phyloP scores from a whole-genome alignment of 1,140 invertebrate species.

The Hylyphantes graminicola region DNA sequence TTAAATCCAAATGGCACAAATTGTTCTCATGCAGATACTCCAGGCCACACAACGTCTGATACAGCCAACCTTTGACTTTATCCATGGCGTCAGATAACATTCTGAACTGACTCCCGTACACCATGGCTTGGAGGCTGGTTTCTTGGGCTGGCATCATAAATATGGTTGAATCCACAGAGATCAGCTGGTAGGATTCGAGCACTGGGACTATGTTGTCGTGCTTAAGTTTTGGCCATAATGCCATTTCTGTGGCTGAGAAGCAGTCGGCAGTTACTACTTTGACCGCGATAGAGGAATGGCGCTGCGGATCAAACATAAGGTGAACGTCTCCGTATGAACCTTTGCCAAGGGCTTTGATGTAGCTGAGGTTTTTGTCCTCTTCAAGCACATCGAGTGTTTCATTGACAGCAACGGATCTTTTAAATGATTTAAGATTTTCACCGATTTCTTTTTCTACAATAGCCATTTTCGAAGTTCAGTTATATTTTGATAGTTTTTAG shows the following conservation, averaged over 20 bases:
- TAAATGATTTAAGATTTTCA: too few relatives aligned
- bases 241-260: not conserved
- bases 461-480: too few relatives aligned
- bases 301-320: constrained; percentile 11
- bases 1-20: constrained; percentile 46
- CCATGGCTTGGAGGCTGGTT: constrained; percentile 10
- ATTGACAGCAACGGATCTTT: not conserved
- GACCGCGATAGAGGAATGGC: constrained; percentile 16
- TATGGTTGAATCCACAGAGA: not conserved
- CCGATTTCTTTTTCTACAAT: too few relatives aligned
- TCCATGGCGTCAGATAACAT: not conserved
- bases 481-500: too few relatives aligned
- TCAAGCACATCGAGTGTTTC: constrained; percentile 14
- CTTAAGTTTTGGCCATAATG: not conserved
- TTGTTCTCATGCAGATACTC: constrained; percentile 12
- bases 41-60: constrained; percentile 20
- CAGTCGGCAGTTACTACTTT: constrained; percentile 22
- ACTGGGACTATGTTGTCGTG: constrained; percentile 37
- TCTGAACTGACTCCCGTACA: not conserved
- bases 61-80: constrained; percentile 20
- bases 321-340: constrained; percentile 44
- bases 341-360: constrained; percentile 15
- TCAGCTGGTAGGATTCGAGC: not conserved
- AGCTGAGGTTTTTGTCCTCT: not conserved
- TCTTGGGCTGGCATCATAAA: constrained; percentile 35